Evolutionary conservation across 2,888 invertebrate genomes (phyloP).

Genomic region (Macrophya alboannulata): DNA sequence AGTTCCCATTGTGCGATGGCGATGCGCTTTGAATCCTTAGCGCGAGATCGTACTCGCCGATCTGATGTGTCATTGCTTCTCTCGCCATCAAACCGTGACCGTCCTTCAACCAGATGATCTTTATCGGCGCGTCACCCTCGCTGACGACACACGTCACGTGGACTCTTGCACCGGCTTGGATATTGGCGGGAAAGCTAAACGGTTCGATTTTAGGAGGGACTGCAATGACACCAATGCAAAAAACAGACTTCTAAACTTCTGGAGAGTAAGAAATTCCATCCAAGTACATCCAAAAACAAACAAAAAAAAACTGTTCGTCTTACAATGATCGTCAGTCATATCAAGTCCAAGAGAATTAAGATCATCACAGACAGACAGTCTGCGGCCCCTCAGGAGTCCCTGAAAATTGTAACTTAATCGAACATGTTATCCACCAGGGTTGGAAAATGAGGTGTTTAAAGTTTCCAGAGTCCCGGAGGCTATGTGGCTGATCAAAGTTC

Average conservation of each 20-base stretch:
- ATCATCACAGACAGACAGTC: background rate
- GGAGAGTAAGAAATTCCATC: background rate
- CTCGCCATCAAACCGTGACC: slow-evolving; percentile 80
- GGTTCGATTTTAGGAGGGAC: slow-evolving; percentile 82
- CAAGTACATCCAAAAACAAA: background rate
- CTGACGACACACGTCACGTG: slow-evolving; percentile 81
- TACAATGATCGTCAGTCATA: no score
- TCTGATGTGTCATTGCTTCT: slow-evolving; percentile 74
- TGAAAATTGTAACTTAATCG: background rate
- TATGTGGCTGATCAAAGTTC: background rate
- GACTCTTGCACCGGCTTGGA: slow-evolving; percentile 80
- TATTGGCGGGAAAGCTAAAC: slow-evolving; percentile 80
- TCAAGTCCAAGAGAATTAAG: no score
- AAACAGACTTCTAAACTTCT: slow-evolving; percentile 52
- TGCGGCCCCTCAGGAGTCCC: background rate
- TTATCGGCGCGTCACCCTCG: slow-evolving; percentile 82
- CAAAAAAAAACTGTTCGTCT: no score
- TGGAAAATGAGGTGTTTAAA: background rate
- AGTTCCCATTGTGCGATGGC: slow-evolving; percentile 81
- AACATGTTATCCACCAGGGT: no score
- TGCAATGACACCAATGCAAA: slow-evolving; percentile 75
- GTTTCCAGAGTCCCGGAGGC: background rate
- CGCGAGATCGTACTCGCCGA: slow-evolving; percentile 77
- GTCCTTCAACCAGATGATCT: slow-evolving; percentile 83
- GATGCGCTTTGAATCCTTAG: slow-evolving; percentile 81